Conservation (phyloP, 1,140 invertebrate species). For the Bactericera cockerelli region DNA sequence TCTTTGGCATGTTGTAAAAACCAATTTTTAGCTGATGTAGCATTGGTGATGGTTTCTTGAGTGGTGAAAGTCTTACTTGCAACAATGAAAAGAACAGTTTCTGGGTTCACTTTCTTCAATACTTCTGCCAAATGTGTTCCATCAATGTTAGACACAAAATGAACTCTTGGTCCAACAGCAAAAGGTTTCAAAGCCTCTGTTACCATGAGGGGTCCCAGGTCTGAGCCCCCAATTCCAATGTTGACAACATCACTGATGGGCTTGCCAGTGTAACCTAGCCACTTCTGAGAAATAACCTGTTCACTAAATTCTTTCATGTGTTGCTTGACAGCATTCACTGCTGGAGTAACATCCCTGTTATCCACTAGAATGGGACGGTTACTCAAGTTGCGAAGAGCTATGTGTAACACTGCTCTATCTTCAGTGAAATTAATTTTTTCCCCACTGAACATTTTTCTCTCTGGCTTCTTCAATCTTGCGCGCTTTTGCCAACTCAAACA, state of each 20-base stretch:
- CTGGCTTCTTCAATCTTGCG: slow-evolving; percentile 71
- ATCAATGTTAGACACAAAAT: slow-evolving; percentile 99
- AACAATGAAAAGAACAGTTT: slow-evolving; percentile 94
- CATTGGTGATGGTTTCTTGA: slow-evolving; percentile 99
- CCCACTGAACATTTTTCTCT: slow-evolving; percentile 85
- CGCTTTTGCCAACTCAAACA: slow-evolving; percentile 68
- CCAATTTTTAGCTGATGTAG: slow-evolving; percentile 91
- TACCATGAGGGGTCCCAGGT: slow-evolving; percentile 97
- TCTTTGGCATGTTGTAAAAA: slow-evolving; percentile 74
- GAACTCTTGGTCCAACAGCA: slow-evolving; percentile 69
- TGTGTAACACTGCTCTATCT: slow-evolving; percentile 85
- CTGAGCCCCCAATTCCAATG: slow-evolving; percentile 98
- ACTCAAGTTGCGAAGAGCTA: slow-evolving; percentile 76
- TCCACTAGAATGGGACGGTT: slow-evolving; percentile 67
- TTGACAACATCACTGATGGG: slow-evolving; percentile 95
- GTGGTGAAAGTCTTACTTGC: slow-evolving; percentile 99
- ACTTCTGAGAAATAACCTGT: slow-evolving; percentile 50
- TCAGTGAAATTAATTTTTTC: slow-evolving; percentile 98
- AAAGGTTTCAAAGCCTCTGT: slow-evolving; percentile 93
- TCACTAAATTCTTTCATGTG: slow-evolving; percentile 92
- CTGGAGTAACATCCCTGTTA: slow-evolving; percentile 85
- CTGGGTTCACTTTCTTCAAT: slow-evolving; percentile 76
- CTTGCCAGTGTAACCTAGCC: slow-evolving; percentile 87
- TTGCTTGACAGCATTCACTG: slow-evolving; percentile 75
- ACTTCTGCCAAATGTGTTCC: slow-evolving; percentile 94